Conservation (phyloP, 2,113 vertebrate species). For the Columba livia region DNA sequence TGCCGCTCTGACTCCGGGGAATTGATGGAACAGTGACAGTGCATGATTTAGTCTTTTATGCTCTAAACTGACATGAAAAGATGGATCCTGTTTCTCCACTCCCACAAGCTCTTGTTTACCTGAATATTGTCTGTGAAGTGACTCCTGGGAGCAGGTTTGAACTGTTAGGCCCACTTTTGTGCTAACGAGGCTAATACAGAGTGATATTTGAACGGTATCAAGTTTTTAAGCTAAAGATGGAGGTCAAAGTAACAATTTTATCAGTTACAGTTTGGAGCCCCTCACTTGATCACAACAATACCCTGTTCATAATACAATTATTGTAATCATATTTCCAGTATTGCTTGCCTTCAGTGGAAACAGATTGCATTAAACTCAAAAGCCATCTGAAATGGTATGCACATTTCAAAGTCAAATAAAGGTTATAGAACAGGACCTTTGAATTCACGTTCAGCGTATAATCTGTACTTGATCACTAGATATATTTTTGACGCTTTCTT, state of each 20-base stretch:
- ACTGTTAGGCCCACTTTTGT: not conserved
- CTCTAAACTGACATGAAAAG: constrained; percentile 17
- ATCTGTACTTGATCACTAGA: not conserved
- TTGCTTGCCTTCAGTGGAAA: constrained; percentile 70
- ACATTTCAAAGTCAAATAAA: constrained; percentile 59
- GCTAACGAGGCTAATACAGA: constrained; percentile 52
- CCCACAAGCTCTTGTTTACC: constrained; percentile 32
- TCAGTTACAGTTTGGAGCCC: constrained; percentile 68
- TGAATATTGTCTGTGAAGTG: constrained; percentile 17
- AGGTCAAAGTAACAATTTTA: constrained; percentile 70
- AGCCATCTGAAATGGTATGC: constrained; percentile 13
- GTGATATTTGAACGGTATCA: constrained; percentile 51
- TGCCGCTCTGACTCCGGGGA: accelerated
- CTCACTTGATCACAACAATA: constrained; percentile 60
- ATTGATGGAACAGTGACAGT: not conserved
- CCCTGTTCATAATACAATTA: constrained; percentile 54
- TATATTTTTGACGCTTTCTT: not conserved
- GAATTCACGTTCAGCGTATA: not conserved
- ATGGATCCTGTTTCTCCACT: constrained; percentile 33
- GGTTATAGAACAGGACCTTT: constrained; percentile 33
- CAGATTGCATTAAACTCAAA: constrained; percentile 50
- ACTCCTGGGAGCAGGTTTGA: constrained; percentile 8
- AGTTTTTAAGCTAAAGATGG: constrained; percentile 55
- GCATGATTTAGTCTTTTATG: not conserved
- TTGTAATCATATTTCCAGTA: constrained; percentile 57